Conservation (phyloP, 1,140 invertebrate genomes). For the Leptinotarsa lineolata region DNA sequence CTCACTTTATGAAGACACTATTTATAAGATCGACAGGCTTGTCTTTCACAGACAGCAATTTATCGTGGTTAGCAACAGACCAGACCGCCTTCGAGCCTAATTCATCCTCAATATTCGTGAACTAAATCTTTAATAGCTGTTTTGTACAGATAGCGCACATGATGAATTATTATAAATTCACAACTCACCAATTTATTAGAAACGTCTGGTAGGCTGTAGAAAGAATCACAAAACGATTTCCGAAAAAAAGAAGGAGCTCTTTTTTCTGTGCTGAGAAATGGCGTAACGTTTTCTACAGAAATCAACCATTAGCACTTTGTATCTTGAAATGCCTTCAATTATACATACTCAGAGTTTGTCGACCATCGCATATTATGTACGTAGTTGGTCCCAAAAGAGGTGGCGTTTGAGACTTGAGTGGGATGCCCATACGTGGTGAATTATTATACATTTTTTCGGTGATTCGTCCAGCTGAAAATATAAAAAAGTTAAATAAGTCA, state of each 20-base stretch:
- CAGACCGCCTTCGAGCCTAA: no score
- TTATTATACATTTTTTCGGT: constrained; percentile 21
- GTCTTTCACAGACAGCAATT: no score
- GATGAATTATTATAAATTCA: no score
- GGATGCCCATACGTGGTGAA: constrained; percentile 9
- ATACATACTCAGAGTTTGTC: background rate
- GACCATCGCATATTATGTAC: constrained; percentile 19
- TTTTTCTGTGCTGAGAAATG: constrained; percentile 33
- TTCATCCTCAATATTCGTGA: no score
- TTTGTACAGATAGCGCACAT: no score
- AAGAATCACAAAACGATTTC: constrained; percentile 22
- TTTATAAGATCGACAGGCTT: no score
- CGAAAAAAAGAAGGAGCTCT: constrained; percentile 11
- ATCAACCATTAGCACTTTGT: background rate
- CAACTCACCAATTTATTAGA: background rate
- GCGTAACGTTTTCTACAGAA: constrained; percentile 26
- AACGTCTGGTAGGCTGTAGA: constrained; percentile 18
- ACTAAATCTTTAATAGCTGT: no score
- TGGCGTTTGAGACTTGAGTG: constrained; percentile 12
- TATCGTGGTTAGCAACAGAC: no score
- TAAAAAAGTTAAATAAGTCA: no score
- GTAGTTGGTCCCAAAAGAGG: constrained; percentile 8
- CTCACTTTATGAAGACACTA: no score
- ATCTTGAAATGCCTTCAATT: background rate
- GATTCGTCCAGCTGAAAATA: background rate